Percentiles rank a stretch among this genome's conserved stretches.
These are phyloP conservation scores for Melanotaenia parkinsoni DNA, from an alignment of 2,797 vertebrate species.

Conservation along the genomic window DNA sequence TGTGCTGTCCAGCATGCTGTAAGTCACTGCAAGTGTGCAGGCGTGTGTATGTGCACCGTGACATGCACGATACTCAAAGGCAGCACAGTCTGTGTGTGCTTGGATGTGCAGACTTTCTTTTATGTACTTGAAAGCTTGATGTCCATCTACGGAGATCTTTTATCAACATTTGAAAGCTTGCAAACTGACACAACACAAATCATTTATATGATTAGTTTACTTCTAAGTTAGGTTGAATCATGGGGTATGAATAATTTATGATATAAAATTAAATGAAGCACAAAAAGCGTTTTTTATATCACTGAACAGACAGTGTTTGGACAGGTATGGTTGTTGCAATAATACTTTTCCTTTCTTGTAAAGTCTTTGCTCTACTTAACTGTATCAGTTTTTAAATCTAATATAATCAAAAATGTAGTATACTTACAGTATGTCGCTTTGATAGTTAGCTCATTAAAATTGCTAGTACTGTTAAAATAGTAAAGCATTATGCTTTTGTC, in stretches of 20 bases:
- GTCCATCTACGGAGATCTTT: background rate
- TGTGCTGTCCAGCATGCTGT: conserved; percentile 17
- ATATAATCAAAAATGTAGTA: background rate
- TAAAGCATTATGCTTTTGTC: background rate
- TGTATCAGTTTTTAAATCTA: background rate
- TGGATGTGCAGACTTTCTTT: background rate
- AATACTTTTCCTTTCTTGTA: background rate
- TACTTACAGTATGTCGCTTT: background rate
- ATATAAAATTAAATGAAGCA: background rate
- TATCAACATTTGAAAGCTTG: background rate
- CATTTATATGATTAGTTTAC: background rate
- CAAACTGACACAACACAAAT: background rate
- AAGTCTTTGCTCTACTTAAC: background rate
- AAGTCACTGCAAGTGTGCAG: conserved; percentile 7
- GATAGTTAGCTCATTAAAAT: background rate
- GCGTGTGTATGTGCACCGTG: conserved; percentile 1
- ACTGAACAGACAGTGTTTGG: background rate
- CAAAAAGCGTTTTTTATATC: background rate
- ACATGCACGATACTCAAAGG: conserved; percentile 15
- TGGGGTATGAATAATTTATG: background rate
- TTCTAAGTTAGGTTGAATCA: background rate
- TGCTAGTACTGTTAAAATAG: background rate
- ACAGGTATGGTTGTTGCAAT: background rate
- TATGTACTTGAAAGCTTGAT: background rate
- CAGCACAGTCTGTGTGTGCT: background rate